A percentile compares a stretch with the other conserved stretches of the same genome.
Conservation (phyloP, 2,888 invertebrate genomes). For the Mylabris sibirica region DNA sequence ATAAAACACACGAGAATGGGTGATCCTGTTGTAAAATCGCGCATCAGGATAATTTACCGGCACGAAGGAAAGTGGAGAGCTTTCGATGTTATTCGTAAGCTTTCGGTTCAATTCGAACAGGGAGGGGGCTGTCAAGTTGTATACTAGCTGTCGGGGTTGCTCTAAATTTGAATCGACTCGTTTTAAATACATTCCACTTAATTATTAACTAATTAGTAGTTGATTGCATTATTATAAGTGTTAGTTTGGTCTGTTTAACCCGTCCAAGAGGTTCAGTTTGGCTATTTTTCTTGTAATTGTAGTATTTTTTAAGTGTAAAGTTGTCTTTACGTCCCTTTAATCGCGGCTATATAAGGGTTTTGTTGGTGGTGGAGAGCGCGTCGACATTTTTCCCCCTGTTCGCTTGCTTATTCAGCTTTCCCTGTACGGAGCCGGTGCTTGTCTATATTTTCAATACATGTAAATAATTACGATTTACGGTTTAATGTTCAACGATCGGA, state of each 20-base stretch:
- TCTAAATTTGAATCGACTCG: conserved; percentile 58
- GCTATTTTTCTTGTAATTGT: conserved; percentile 34
- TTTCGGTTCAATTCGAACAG: conserved; percentile 48
- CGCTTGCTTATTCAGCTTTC: conserved; percentile 23
- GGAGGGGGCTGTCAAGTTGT: conserved; percentile 54
- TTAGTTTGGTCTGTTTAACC: conserved; percentile 46
- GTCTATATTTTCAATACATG: background rate
- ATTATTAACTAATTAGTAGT: conserved; percentile 55
- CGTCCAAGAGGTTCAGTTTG: conserved; percentile 45
- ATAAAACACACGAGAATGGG: background rate
- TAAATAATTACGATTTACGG: background rate
- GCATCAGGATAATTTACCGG: conserved; percentile 41
- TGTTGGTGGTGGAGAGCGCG: conserved; percentile 21
- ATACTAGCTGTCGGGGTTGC: conserved; percentile 53
- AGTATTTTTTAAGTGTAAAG: conserved; percentile 32
- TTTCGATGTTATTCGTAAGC: conserved; percentile 32
- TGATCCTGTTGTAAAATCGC: conserved; percentile 41
- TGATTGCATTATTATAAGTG: conserved; percentile 51
- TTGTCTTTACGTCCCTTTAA: background rate
- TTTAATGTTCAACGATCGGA: background rate
- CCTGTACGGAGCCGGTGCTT: conserved; percentile 8
- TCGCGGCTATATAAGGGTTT: background rate
- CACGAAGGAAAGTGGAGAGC: conserved; percentile 13
- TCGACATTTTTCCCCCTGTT: conserved; percentile 44
- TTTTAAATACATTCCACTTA: conserved; percentile 56